These are phyloP conservation scores for Eptesicus fuscus DNA, from an alignment of 2,113 vertebrate species.

Conservation along the genomic window DNA sequence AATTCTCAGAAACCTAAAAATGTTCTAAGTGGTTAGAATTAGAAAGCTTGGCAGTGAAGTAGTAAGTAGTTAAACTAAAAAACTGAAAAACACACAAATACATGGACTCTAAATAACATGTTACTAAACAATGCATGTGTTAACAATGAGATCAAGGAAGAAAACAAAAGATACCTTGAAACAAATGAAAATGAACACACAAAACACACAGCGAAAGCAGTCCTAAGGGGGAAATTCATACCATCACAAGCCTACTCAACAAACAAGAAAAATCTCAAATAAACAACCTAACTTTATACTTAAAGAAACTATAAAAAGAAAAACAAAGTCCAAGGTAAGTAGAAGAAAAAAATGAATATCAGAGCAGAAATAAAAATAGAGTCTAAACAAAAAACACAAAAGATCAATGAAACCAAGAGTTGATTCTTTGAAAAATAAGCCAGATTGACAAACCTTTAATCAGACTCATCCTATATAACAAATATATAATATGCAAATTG, in stretches of 20 bases:
- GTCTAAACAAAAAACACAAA: not conserved
- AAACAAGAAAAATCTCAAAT: not conserved
- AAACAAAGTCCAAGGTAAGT: not conserved
- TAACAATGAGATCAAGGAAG: not conserved
- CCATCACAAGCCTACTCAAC: not conserved
- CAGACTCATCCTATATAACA: not conserved
- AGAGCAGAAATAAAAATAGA: not conserved
- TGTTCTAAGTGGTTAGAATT: not conserved
- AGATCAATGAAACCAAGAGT: not conserved
- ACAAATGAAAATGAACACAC: not conserved
- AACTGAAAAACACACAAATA: not conserved
- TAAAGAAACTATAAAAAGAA: not conserved
- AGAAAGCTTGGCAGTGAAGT: not conserved
- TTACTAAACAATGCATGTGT: not conserved
- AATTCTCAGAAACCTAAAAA: not conserved
- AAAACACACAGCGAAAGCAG: not conserved
- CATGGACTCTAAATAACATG: not conserved
- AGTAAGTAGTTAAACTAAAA: not conserved
- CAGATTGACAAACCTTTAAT: not conserved
- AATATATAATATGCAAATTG: too few species aligned
- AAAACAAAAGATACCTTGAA: not conserved
- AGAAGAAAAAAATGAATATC: not conserved
- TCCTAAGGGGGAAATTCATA: not conserved
- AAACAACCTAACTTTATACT: not conserved
- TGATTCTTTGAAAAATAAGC: not conserved